These are phyloP conservation scores for Boulengeromyrus knoepffleri DNA, from an alignment of 2,113 vertebrate species.

Conservation along the genomic window DNA sequence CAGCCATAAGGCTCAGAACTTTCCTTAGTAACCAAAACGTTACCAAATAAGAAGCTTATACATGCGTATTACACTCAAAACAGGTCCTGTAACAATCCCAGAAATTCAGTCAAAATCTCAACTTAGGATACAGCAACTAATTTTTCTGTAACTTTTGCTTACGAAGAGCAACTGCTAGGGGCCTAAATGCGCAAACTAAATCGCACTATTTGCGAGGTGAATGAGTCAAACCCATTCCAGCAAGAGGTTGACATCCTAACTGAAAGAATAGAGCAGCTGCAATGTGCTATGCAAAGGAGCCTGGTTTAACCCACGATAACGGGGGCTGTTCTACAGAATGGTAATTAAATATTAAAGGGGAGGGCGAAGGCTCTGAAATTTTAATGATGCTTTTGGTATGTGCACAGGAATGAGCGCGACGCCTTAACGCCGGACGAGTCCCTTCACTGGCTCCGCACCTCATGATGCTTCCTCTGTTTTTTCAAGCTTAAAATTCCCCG, in stretches of 20 bases:
- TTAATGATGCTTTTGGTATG: constrained; percentile 62
- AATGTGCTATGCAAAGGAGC: constrained; percentile 39
- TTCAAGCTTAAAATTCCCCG: background rate
- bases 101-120: no score
- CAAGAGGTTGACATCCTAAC: constrained; percentile 39
- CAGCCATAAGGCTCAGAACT: background rate
- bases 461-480: background rate
- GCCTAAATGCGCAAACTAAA: background rate
- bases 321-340: constrained; percentile 36
- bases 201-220: background rate
- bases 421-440: constrained; percentile 35
- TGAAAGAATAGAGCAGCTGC: constrained; percentile 26
- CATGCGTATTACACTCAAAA: background rate
- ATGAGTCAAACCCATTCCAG: constrained; percentile 8
- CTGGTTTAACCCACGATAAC: constrained; percentile 46
- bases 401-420: constrained; percentile 47
- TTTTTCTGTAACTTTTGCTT: background rate
- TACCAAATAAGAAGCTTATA: background rate
- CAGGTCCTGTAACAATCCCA: background rate
- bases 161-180: background rate
- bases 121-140: background rate
- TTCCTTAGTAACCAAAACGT: background rate
- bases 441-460: background rate
- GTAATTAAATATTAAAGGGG: constrained; percentile 59
- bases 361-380: constrained; percentile 49